Evolutionary conservation across 92 coral and sea anemone species (phyloP).

Genomic region (Phenganax stokvisi): DNA sequence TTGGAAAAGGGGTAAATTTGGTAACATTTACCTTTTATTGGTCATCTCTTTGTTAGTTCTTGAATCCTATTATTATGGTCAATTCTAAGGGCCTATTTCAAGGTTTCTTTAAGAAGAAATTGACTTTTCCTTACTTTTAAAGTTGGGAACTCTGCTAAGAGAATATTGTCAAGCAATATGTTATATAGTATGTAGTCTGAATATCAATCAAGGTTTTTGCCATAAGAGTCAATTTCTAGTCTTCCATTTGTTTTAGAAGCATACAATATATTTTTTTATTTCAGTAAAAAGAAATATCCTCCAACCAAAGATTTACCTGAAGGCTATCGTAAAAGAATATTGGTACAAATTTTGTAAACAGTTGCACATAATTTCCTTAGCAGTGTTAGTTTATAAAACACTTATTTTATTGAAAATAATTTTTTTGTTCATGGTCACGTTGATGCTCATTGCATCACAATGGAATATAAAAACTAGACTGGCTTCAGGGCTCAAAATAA

Average conservation of each 20-base stretch:
- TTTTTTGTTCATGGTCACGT: background rate
- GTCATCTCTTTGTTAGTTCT: too few species aligned
- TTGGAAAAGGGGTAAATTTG: slow-evolving; percentile 61
- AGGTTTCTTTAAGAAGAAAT: too few species aligned
- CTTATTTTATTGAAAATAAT: background rate
- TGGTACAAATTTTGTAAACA: slow-evolving; percentile 52
- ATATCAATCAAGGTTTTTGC: background rate
- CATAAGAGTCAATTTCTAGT: too few species aligned
- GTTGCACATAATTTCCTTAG: background rate
- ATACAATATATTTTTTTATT: slow-evolving; percentile 11
- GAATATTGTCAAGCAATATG: too few species aligned
- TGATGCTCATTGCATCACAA: too few species aligned
- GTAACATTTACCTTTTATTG: background rate
- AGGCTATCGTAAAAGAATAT: slow-evolving; percentile 90
- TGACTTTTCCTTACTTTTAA: too few species aligned
- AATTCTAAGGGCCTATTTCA: too few species aligned
- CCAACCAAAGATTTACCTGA: slow-evolving; percentile 92
- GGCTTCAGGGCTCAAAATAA: background rate
- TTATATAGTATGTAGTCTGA: background rate
- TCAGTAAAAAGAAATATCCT: slow-evolving; percentile 73
- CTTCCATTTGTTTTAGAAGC: too few species aligned
- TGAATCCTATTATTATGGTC: too few species aligned
- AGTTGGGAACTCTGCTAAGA: too few species aligned
- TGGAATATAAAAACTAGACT: too few species aligned
- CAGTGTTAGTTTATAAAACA: background rate